Conservation (phyloP, 2,113 vertebrate genomes). For the Vicugna pacos region DNA sequence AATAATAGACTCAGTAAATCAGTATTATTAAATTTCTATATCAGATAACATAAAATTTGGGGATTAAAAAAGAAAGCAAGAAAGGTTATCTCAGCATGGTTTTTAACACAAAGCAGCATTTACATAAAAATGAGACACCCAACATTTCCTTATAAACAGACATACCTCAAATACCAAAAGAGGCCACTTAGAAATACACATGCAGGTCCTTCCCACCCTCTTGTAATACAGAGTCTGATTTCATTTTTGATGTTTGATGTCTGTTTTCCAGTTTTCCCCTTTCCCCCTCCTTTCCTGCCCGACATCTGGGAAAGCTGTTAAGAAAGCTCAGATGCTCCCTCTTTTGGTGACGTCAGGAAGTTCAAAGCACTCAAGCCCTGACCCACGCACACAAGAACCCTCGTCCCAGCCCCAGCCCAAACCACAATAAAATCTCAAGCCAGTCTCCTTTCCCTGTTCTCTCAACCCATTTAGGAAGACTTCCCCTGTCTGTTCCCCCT, state of each 20-base stretch:
- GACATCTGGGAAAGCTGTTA: not conserved
- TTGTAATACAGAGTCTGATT: not conserved
- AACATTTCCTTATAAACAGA: not conserved
- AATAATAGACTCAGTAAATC: slow-evolving; percentile 11
- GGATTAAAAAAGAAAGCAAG: not conserved
- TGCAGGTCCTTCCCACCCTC: not conserved
- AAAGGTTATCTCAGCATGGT: not conserved
- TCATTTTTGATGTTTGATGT: not conserved
- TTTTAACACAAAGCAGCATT: not conserved
- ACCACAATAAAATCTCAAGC: not conserved
- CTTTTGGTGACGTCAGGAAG: not conserved
- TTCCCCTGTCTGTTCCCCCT: not conserved
- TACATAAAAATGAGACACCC: not conserved
- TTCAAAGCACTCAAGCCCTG: not conserved
- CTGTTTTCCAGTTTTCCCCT: not conserved
- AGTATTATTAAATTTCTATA: not conserved
- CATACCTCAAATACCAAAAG: not conserved
- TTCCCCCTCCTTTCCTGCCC: not conserved
- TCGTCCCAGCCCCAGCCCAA: not conserved
- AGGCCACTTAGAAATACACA: not conserved
- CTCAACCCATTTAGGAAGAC: not conserved
- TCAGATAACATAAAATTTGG: slow-evolving; percentile 16
- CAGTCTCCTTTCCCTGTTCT: not conserved
- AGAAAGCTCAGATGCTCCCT: not conserved
- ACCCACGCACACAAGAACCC: not conserved